phyloP scores from a whole-genome alignment of 2,888 invertebrate species.

The Spilarctia lutea region DNA sequence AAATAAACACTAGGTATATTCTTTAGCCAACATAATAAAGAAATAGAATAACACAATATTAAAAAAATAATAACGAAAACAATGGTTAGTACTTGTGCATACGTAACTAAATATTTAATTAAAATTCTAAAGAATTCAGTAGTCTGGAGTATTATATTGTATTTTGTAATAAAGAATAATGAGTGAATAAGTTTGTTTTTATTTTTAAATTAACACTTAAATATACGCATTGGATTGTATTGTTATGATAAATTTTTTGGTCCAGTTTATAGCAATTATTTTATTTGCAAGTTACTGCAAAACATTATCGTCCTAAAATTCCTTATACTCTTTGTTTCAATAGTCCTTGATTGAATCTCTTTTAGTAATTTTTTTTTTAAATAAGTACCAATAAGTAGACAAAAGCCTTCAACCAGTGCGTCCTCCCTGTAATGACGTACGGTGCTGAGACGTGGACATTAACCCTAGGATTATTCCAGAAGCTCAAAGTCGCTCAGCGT shows the following conservation, averaged over 20 bases:
- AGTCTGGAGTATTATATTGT: background rate
- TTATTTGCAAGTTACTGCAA: no score
- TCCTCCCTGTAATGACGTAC: no score
- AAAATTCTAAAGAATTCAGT: background rate
- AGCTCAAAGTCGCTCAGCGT: no score
- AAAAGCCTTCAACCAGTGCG: no score
- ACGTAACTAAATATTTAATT: background rate
- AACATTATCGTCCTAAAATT: background rate
- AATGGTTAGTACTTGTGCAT: background rate
- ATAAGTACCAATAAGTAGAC: no score
- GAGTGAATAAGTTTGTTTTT: background rate
- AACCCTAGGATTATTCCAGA: no score
- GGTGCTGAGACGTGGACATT: no score
- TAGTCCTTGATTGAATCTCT: background rate
- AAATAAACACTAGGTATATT: background rate
- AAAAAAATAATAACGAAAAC: background rate
- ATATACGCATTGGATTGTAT: background rate
- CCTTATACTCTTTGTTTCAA: background rate
- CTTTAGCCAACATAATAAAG: background rate
- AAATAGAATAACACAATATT: background rate
- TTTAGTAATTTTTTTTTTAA: no score
- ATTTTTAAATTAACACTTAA: slow-evolving; percentile 1
- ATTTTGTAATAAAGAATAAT: slow-evolving; percentile 9
- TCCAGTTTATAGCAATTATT: background rate
- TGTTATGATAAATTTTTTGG: background rate